Base-by-base conservation (phyloP, 2,797 vertebrate genomes). In the Gallinago nigripennis region DNA sequence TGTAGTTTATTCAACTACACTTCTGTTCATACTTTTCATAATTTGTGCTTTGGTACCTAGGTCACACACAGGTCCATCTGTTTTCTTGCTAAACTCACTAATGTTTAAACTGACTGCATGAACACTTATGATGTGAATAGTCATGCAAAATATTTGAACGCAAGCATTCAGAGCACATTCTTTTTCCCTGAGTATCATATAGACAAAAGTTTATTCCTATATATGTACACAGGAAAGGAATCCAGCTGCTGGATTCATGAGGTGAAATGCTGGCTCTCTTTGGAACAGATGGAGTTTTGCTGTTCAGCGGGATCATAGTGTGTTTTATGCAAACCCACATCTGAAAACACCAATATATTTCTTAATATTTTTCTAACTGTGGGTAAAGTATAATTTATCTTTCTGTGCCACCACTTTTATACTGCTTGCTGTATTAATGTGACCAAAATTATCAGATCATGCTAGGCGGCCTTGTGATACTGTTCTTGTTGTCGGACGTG, bases 171-270 rank as follows among this genome's bases (percentile, higher is more conserved):
- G 77, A 90, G 17, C 60, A 80, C 94, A 96, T 96, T 96, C 90
- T 96, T 95, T 94, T 92, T 88, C 78, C 41, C 78, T 95, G 88
- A 96, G 61, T 88, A 92, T 95, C 83, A 80, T 95, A 95, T 95
- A 94, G 95, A 85, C 71, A 80, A 77, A 92, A 92, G 60, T 95
- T 97, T 94, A 92, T 96, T 96, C 82, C 94, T 97, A 91, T 94
- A 87, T 96, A 94, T 94, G 91, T 96, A 94, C 93, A 94, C 64
- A 94, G 64, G 61, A 93, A 95, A 48, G 64, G 75, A 93, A 88
- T 95, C 71, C 91, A 95, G 91, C 94, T 95, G 90, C 83, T 95
- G 91, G 78, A 95, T 94, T 95, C 88, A 78, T 80, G 91, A 97
- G 91, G 93, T 94, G 88, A 92, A 97, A 82, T 78, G 51, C 81